phyloP scores from a whole-genome alignment of 2,797 vertebrate genomes.

The Naso thynnoides region DNA sequence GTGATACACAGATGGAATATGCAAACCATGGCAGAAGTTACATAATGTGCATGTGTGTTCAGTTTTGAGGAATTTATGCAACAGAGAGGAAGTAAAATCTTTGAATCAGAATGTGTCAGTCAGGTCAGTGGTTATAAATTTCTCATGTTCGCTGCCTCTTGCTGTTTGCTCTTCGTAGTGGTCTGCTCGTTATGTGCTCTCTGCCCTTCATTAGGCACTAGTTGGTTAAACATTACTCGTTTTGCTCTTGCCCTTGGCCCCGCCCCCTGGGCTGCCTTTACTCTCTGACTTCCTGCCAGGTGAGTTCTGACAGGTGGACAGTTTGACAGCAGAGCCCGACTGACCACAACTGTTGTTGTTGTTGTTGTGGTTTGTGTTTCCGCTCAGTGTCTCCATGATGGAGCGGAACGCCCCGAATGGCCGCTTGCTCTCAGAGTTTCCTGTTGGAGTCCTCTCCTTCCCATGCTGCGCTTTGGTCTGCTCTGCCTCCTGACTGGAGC shows the following conservation, averaged over 20 bases:
- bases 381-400: conserved; percentile 96
- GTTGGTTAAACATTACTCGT: conserved; percentile 83
- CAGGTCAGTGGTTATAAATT: accelerated
- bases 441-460: conserved; percentile 79
- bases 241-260: conserved; percentile 90
- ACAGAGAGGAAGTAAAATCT: neutral
- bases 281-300: conserved; percentile 89
- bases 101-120: neutral
- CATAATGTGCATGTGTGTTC: neutral
- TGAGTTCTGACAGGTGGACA: conserved; percentile 84
- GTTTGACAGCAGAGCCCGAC: conserved; percentile 38
- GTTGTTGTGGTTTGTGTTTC: conserved; percentile 94
- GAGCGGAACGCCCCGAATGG: conserved; percentile 95
- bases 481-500: conserved; percentile 74
- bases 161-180: neutral
- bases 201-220: conserved; percentile 38
- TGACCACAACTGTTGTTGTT: conserved; percentile 66
- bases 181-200: neutral
- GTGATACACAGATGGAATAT: too few species aligned
- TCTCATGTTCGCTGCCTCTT: conserved; percentile 22
- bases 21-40: neutral
- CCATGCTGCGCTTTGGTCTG: conserved; percentile 84
- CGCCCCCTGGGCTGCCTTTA: conserved; percentile 84
- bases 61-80: neutral
- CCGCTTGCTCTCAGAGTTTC: conserved; percentile 84